Evolutionary conservation across 2,888 invertebrate species (phyloP).

Genomic region (Alsophila aescularia): DNA sequence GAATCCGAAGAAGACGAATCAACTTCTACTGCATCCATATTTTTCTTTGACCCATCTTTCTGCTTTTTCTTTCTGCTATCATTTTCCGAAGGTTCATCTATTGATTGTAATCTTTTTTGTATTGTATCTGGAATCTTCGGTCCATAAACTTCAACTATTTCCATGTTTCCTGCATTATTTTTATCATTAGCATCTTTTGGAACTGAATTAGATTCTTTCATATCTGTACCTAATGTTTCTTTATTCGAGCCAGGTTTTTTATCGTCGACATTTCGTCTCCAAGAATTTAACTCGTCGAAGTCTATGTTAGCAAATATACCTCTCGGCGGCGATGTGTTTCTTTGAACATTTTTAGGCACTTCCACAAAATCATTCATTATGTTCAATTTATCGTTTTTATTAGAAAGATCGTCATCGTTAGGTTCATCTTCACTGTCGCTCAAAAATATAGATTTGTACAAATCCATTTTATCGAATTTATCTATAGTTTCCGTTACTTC

Average conservation of each 20-base stretch:
- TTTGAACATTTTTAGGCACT: constrained; percentile 81
- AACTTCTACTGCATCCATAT: constrained; percentile 40
- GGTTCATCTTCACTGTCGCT: constrained; percentile 90
- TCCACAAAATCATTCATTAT: constrained; percentile 53
- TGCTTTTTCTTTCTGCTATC: constrained; percentile 35
- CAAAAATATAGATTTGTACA: constrained; percentile 95
- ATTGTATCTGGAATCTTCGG: constrained; percentile 84
- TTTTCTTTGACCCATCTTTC: constrained; percentile 10
- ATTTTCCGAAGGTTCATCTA: constrained; percentile 40
- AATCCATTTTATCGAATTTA: constrained; percentile 86
- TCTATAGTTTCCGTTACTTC: constrained; percentile 72
- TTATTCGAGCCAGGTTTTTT: constrained; percentile 38
- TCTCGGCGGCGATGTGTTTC: constrained; percentile 88
- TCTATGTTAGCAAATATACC: constrained; percentile 89
- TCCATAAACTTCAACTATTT: constrained; percentile 74
- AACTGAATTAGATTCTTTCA: constrained; percentile 6
- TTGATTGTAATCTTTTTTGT: constrained; percentile 53
- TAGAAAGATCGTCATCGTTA: constrained; percentile 26
- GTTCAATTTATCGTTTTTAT: not conserved
- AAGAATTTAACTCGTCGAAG: constrained; percentile 83
- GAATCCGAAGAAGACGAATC: constrained; percentile 73
- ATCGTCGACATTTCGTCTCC: constrained; percentile 58
- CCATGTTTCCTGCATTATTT: constrained; percentile 27
- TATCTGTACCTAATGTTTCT: constrained; percentile 20
- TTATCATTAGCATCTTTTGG: constrained; percentile 9